Evolutionary conservation across 2,797 vertebrate species (phyloP).

Genomic region (Sebastes steindachneri): DNA sequence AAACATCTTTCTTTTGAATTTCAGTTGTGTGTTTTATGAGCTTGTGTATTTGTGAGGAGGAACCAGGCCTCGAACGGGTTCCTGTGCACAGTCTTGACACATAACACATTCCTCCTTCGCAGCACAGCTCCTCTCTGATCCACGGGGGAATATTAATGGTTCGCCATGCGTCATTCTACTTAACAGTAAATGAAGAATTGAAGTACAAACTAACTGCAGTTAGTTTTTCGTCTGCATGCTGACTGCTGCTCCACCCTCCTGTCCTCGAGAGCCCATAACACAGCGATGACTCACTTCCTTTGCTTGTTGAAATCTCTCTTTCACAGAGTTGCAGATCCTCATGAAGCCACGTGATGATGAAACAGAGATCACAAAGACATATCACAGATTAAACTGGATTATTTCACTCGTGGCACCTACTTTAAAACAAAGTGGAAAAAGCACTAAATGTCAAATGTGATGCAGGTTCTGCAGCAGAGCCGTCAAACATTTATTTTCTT

Average conservation of each 20-base stretch:
- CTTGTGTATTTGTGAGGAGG: not conserved
- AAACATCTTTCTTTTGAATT: too few relatives aligned
- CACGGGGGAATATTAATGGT: not conserved
- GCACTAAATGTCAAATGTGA: not conserved
- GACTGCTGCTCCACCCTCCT: not conserved
- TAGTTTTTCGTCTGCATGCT: not conserved
- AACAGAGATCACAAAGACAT: not conserved
- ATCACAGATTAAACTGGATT: not conserved
- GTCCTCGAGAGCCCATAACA: slow-evolving; percentile 23
- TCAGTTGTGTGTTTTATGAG: not conserved
- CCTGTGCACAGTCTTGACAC: not conserved
- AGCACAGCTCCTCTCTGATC: not conserved
- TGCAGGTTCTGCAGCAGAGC: not conserved
- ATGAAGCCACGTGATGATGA: not conserved
- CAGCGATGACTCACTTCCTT: slow-evolving; percentile 38
- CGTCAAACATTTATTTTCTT: not conserved
- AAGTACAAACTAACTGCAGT: not conserved
- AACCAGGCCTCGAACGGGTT: not conserved
- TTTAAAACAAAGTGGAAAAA: not conserved
- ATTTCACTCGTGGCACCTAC: not conserved
- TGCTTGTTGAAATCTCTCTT: not conserved
- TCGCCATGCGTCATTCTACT: not conserved
- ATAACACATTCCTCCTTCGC: not conserved
- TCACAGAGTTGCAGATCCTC: not conserved
- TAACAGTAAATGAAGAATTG: not conserved